Conservation (phyloP, 1,140 invertebrate species). For the Thaumatotibia leucotreta region DNA sequence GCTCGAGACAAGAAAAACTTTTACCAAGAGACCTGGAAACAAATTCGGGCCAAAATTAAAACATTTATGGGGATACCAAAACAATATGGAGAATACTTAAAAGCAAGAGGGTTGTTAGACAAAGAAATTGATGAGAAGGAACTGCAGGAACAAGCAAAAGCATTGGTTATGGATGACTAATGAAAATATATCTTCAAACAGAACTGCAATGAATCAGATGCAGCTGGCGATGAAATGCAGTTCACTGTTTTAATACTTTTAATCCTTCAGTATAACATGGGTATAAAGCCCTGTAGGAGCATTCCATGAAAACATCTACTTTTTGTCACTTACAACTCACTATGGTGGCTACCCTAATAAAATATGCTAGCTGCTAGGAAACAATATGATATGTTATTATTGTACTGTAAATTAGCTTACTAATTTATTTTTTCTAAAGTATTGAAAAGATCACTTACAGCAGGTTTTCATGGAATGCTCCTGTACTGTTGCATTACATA, state of each 20-base stretch:
- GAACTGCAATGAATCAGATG: not conserved
- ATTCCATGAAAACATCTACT: not conserved
- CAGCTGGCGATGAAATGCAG: too few species aligned
- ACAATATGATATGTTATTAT: too few species aligned
- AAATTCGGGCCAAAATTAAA: conserved; percentile 87
- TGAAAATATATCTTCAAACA: not conserved
- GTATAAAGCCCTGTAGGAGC: not conserved
- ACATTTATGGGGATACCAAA: conserved; percentile 86
- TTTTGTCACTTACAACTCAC: too few species aligned
- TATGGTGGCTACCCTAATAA: too few species aligned
- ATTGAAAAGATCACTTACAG: too few species aligned
- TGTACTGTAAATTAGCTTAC: too few species aligned
- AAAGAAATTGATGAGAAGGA: conserved; percentile 67
- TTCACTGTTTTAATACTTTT: too few species aligned
- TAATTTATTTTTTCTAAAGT: too few species aligned
- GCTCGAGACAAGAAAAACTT: conserved; percentile 88
- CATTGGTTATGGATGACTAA: conserved; percentile 56
- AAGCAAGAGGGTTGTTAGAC: conserved; percentile 58
- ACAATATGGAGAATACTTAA: conserved; percentile 79
- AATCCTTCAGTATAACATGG: too few species aligned
- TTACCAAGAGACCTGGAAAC: conserved; percentile 91
- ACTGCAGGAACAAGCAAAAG: conserved; percentile 65
- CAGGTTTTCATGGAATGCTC: too few species aligned
- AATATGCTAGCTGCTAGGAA: too few species aligned
- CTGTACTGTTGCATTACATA: too few species aligned